Evolutionary conservation across 2,888 invertebrate genomes (phyloP), one percentile per base, ranked within the genome.

Genomic region (Phaonia tiefii): DNA sequence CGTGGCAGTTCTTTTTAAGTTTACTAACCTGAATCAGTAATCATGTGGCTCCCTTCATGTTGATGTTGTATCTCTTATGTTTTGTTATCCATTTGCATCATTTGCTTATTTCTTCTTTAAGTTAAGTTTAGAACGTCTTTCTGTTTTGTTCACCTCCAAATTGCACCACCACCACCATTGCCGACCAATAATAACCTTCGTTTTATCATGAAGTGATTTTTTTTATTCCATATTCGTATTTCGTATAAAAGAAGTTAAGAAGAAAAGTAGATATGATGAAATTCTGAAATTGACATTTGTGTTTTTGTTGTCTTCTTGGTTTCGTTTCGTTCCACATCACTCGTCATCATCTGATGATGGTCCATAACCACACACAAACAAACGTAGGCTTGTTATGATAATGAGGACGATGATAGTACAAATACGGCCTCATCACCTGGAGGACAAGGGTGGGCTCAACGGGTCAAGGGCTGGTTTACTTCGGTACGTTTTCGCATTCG

Each of bases 391-490:
- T 89, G 86, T 90, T 86, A 87, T 90, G 89, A 89, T 86, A 87
- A 89, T 90, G 90, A 89, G 86, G 89, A 90, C 89, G 88, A 89
- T 88, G 87, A 88, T 89, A 86, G 89, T 88, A 85, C 89, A 88
- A 88, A 90, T 87, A 89, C 90, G 88, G 89, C 90, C 88, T 89
- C 90, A 90, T 89, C 91, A 85, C 77, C 75, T 72, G 89, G 90
- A 88, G 91, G 91, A 92, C 93, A 92, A 90, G 92, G 94, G 93
- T 93, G 94, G 94, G 92, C 93, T 92, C 93, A 93, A 92, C 93
- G 92, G 92, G 93, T 93, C 93, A 93, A 93, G 91, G 92, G 93
- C 92, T 94, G 93, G 93, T 93, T 93, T 92, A 92, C 92, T 92
- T 93, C 93, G 93, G 93, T 94, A 93, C 92, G 93, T 93, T 92